Evolutionary conservation across 2,113 vertebrate species (phyloP).

Genomic region (Epinephelus cyanopodus): DNA sequence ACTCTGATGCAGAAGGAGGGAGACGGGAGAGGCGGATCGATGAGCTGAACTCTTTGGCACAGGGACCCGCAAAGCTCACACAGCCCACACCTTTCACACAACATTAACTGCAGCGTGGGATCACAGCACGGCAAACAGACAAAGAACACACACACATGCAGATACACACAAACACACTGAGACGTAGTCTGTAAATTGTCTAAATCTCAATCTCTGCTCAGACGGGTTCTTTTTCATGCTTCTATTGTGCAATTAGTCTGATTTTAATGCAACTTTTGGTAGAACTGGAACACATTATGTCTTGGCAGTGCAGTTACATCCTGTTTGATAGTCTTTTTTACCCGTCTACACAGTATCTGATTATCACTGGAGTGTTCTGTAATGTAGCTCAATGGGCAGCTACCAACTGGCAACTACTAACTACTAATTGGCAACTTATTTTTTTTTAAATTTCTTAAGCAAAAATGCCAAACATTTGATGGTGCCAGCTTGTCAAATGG

Average conservation of each 20-base stretch:
- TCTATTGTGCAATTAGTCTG: neutral
- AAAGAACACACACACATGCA: neutral
- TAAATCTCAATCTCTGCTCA: neutral
- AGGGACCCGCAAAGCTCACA: constrained; percentile 33
- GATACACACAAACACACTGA: neutral
- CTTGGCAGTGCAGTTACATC: neutral
- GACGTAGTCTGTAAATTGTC: constrained; percentile 8
- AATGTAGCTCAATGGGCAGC: neutral
- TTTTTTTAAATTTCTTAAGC: neutral
- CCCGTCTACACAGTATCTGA: neutral
- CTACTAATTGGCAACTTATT: neutral
- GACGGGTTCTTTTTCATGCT: constrained; percentile 16
- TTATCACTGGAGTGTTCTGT: neutral
- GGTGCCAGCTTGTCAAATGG: neutral
- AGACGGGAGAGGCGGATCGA: constrained; percentile 61
- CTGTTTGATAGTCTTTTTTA: neutral
- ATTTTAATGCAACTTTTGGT: neutral
- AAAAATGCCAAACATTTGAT: neutral
- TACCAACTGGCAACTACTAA: neutral
- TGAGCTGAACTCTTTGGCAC: constrained; percentile 62
- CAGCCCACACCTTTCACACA: constrained; percentile 69
- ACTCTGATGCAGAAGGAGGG: constrained; percentile 33
- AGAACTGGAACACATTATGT: neutral
- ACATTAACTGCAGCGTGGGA: constrained; percentile 54
- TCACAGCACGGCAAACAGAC: constrained; percentile 17